Percentiles rank a stretch among this genome's conserved stretches.
Conservation (phyloP, 2,888 invertebrate species). For the Oscheius sp. region DNA sequence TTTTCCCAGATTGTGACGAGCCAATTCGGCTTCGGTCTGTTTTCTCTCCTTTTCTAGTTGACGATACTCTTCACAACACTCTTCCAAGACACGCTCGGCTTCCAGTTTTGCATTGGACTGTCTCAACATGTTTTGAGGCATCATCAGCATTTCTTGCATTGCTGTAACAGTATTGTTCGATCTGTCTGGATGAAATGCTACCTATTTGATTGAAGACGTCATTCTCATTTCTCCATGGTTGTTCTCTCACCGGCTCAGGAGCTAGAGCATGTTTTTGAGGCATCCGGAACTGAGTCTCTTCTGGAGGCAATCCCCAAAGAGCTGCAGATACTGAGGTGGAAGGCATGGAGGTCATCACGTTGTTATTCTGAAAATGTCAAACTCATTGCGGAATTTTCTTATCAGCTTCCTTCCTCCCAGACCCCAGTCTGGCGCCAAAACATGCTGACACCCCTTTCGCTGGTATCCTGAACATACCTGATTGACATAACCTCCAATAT, state of each 20-base stretch:
- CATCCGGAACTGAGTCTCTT: conserved; percentile 24
- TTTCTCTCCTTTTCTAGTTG: conserved; percentile 85
- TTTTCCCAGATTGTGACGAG: conserved; percentile 84
- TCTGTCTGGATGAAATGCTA: background rate
- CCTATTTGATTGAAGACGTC: conserved; percentile 31
- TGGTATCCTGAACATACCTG: background rate
- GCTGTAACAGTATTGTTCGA: conserved; percentile 1
- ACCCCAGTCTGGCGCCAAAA: conserved; percentile 12
- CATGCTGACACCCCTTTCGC: no score
- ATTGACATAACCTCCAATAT: conserved; percentile 40
- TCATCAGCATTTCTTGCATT: conserved; percentile 31
- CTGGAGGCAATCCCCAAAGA: conserved; percentile 30
- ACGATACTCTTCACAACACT: conserved; percentile 85
- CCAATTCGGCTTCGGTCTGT: conserved; percentile 79
- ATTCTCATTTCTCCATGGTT: conserved; percentile 11
- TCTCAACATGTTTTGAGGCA: conserved; percentile 19
- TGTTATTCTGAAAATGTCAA: conserved; percentile 10
- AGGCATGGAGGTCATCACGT: conserved; percentile 8
- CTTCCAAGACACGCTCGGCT: conserved; percentile 77
- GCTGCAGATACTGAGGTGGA: conserved; percentile 23
- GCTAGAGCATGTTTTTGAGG: conserved; percentile 4
- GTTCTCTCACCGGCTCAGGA: conserved; percentile 1
- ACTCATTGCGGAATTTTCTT: background rate
- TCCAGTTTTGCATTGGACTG: conserved; percentile 29
- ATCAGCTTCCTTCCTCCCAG: background rate